Base-by-base conservation (phyloP, 2,797 vertebrate genomes). In the Avahi laniger region DNA sequence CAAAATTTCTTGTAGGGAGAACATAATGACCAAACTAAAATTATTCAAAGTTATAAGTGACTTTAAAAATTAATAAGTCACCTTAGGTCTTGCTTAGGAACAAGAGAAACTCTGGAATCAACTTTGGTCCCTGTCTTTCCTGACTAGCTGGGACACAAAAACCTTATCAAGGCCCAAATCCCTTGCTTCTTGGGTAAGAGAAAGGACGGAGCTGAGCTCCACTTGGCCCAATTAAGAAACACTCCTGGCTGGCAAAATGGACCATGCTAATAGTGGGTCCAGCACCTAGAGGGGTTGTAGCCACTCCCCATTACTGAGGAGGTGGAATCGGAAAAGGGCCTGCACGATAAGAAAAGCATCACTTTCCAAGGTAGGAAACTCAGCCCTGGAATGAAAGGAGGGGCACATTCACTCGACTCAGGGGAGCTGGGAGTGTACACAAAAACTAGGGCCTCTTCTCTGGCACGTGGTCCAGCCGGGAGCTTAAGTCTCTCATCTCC, bases 21-120 rank as follows among this genome's bases (percentile, higher is more conserved):
- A 43, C 54, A 82, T 15, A 87, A 52, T 0, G 17, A 50, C n/a
- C 35, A 95, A 57, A 92, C 38, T 84, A 89, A 88, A 96, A 76
- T n/a, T 59, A 89, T 63, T 87, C 26, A 65, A 61, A 95, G 30
- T 69, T 87, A 33, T 46, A 96, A 50, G 18, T 52, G 41, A 85
- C 35, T 82, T 95, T 81, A 83, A 97, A 96, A 95, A 89, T 65
- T 14, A 93, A 22, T 46, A 46, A 75, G 46, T 86, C 28, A 57
- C 35, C 13, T 83, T 63, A 35, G 26, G 26, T 65, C 38, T 92
- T 72, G 54, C 46, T 59, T 22, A 79, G 70, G 65, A 79, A 82
- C 33, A 80, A 63, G 18, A 91, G 33, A 90, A 92, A 72, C 14
- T 13, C 65, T 88, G 24, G 41, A 52, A n/a, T 6, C 70, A 67